Percentiles rank a stretch among this genome's conserved stretches.
phyloP scores from a whole-genome alignment of 2,888 invertebrate species.

The Thera britannica region DNA sequence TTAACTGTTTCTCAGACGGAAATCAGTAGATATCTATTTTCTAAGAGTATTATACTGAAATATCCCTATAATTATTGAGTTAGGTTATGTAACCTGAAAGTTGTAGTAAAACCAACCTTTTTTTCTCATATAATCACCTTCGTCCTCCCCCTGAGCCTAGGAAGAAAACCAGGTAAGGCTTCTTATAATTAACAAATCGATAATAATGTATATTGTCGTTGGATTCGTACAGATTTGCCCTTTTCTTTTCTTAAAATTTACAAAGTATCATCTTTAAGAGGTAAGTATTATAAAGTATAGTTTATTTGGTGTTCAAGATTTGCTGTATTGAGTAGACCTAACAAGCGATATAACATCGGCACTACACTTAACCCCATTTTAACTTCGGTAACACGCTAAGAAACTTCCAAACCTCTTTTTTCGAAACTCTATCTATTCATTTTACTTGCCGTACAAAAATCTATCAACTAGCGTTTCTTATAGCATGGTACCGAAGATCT shows the following conservation, averaged over 20 bases:
- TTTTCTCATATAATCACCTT: conserved; percentile 33
- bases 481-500: conserved; percentile 41
- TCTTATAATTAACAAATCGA: conserved; percentile 58
- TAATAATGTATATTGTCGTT: conserved; percentile 8
- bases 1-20: conserved; percentile 13
- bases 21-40: conserved; percentile 5
- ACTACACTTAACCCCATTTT: conserved; percentile 5
- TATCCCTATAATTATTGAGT: neutral
- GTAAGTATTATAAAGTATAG: neutral
- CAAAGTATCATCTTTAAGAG: neutral
- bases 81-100: neutral
- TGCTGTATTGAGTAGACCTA: conserved; percentile 8
- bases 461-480: conserved; percentile 18
- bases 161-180: conserved; percentile 55
- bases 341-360: neutral
- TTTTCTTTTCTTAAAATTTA: neutral
- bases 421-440: neutral
- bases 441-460: conserved; percentile 24
- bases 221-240: neutral
- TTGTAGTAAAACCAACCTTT: too few species aligned
- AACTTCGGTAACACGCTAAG: conserved; percentile 51
- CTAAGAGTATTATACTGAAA: neutral
- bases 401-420: conserved; percentile 28
- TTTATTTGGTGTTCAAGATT: conserved; percentile 9
- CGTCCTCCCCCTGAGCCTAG: conserved; percentile 64